Conservation (phyloP, 2,797 vertebrate genomes). For the Manis crassicaudata region DNA sequence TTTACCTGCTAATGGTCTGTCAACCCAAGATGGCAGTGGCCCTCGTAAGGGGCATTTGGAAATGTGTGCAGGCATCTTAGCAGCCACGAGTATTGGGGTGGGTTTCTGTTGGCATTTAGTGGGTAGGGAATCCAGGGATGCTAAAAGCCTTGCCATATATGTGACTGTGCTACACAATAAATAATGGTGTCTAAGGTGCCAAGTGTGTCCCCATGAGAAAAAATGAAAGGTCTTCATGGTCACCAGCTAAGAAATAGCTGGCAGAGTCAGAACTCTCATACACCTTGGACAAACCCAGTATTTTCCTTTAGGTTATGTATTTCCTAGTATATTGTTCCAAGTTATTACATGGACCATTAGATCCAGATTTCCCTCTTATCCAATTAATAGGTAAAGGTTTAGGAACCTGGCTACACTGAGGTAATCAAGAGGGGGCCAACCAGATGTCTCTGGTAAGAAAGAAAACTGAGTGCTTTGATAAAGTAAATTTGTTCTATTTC, state of each 20-base stretch:
- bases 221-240: background rate
- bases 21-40: rapidly evolving
- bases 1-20: rapidly evolving
- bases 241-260: background rate
- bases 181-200: no score
- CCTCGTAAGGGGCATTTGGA: no score
- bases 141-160: no score
- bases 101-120: rapidly evolving
- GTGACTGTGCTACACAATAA: rapidly evolving
- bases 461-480: background rate
- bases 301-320: background rate
- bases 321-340: background rate
- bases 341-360: background rate
- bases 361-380: background rate
- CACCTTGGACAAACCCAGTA: background rate
- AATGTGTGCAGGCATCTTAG: no score
- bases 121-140: background rate
- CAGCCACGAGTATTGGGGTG: rapidly evolving
- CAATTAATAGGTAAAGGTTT: no score
- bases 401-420: background rate
- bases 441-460: background rate
- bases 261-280: background rate
- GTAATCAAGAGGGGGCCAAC: background rate
- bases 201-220: background rate
- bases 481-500: background rate